Base-by-base conservation (phyloP, 1,140 invertebrate genomes). In the Drosophila pandora region DNA sequence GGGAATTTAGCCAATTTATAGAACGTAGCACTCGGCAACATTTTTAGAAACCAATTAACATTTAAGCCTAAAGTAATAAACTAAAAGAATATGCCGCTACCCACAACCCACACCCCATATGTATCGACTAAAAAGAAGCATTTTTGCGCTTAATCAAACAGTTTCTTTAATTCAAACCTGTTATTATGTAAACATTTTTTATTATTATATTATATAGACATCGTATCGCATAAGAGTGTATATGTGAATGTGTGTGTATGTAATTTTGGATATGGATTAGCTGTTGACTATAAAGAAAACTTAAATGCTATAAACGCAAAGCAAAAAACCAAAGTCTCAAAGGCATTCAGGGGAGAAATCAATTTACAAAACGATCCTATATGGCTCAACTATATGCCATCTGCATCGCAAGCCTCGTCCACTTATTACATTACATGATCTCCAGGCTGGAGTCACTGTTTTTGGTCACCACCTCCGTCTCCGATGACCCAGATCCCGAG, bases 371-470 rank as follows among this genome's bases (percentile, higher is more conserved):
- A 56, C 57, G 59, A 47, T 21, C 41, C 56, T 62, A 12, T 10
- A 60, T 17, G 17, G 28, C 28, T 67, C 30, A 53, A 34, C n/a
- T 50, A 32, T 30, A 41, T 41, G 4, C 3, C 12, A 17, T 22
- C 43, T 53, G 23, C 10, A 55, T 41, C 55, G 61, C 30, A 21
- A 41, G 55, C 55, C 23, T 56, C 39, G 47, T 63, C 10, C 21
- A 72, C 52, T 21, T 12, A 50, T 54, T 32, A 17, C 25, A 49
- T 93, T 92, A 95, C 94, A 95, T 94, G 64, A 95, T 95, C 91
- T 95, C 94, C 76, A 95, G 88, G 89, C 94, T 95, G 90, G 94
- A 95, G 84, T 95, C 94, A 78, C 94, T 95, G 59, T 94, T 95
- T 90, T 95, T 95, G 22, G 94, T 94, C 7, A 93, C 93, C 60